A percentile compares a stretch with the other conserved stretches of the same genome.
phyloP scores from a whole-genome alignment of 2,888 invertebrate genomes.

The Bimastos eiseni region DNA sequence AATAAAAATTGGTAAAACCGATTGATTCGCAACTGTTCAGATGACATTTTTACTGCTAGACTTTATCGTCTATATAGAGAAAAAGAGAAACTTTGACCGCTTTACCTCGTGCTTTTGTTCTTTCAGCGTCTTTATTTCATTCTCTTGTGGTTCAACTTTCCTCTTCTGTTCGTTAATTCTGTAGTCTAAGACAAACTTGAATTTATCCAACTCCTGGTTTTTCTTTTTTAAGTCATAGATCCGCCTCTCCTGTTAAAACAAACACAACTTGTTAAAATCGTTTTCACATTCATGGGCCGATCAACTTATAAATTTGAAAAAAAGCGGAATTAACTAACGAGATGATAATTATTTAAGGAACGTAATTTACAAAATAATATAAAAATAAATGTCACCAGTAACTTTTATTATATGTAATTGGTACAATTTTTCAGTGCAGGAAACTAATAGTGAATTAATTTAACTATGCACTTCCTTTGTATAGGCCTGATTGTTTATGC shows the following conservation, averaged over 20 bases:
- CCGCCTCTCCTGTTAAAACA: slow-evolving; percentile 69
- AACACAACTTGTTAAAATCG: not conserved
- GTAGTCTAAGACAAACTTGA: slow-evolving; percentile 85
- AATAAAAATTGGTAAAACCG: not conserved
- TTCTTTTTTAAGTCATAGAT: slow-evolving; percentile 81
- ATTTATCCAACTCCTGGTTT: slow-evolving; percentile 84
- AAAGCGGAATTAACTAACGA: not conserved
- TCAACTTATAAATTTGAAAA: not conserved
- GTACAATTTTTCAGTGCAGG: not conserved
- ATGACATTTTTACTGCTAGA: not conserved
- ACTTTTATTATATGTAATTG: no score
- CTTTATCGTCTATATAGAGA: not conserved
- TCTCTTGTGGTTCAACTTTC: slow-evolving; percentile 83
- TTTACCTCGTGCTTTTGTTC: slow-evolving; percentile 70
- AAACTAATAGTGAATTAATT: not conserved
- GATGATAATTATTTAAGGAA: not conserved
- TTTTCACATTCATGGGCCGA: not conserved
- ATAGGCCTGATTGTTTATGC: not conserved
- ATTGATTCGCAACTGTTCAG: not conserved
- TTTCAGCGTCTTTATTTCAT: slow-evolving; percentile 80
- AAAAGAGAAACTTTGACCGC: not conserved
- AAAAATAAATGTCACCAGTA: not conserved
- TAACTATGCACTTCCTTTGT: not conserved
- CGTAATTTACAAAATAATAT: not conserved
- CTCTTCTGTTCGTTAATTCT: slow-evolving; percentile 84